These are phyloP conservation scores for Thymallus thymallus DNA, from an alignment of 2,113 vertebrate genomes.

Conservation along the genomic window DNA sequence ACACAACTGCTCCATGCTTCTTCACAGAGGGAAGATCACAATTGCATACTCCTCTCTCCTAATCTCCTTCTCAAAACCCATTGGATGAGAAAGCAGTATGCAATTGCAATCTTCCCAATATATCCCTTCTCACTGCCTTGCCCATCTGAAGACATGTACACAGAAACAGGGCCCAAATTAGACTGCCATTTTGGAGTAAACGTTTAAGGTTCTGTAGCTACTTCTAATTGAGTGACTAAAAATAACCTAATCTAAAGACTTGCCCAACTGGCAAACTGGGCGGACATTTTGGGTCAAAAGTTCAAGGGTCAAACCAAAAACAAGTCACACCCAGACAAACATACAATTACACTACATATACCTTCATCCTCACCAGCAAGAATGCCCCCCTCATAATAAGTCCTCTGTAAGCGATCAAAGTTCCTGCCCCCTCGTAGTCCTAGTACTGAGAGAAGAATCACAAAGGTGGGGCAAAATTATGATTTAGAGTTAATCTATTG, in stretches of 20 bases:
- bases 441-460: conserved; percentile 77
- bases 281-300: neutral
- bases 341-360: conserved; percentile 60
- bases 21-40: neutral
- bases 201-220: neutral
- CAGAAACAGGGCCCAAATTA: neutral
- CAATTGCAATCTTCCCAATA: too few relatives aligned
- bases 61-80: too few relatives aligned
- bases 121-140: too few relatives aligned
- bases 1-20: conserved; percentile 28
- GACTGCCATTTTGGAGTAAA: neutral
- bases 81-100: too few relatives aligned
- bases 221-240: too few relatives aligned
- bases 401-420: conserved; percentile 76
- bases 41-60: too few relatives aligned
- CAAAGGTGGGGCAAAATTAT: conserved; percentile 30
- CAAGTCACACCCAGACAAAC: conserved; percentile 48
- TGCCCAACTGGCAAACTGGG: neutral
- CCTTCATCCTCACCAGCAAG: conserved; percentile 71
- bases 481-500: conserved; percentile 43
- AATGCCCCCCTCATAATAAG: conserved; percentile 75
- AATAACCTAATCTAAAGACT: neutral
- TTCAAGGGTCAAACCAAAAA: conserved; percentile 22
- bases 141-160: neutral
- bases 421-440: conserved; percentile 73